Percentiles rank a stretch among this genome's conserved stretches.
These are phyloP conservation scores for Oplegnathus fasciatus DNA, from an alignment of 2,113 vertebrate species.

Conservation along the genomic window DNA sequence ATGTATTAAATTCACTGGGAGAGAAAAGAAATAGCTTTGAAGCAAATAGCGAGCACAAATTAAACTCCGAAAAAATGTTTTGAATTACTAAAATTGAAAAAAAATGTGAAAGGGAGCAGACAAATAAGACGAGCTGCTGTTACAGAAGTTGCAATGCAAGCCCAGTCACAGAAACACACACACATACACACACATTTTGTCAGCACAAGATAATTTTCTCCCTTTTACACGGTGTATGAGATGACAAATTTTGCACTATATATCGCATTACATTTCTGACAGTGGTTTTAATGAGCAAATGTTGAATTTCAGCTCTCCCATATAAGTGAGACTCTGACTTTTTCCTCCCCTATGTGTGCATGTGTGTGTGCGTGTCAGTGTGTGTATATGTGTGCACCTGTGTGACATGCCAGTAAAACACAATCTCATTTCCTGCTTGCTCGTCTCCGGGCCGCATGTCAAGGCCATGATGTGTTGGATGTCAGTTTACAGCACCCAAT, in stretches of 20 bases:
- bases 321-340: constrained; percentile 18
- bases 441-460: constrained; percentile 25
- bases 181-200: constrained; percentile 22
- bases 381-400: not conserved
- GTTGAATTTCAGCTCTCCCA: constrained; percentile 48
- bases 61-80: constrained; percentile 19
- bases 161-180: not conserved
- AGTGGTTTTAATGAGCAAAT: constrained; percentile 65
- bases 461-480: constrained; percentile 35
- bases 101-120: constrained; percentile 1
- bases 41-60: constrained; percentile 27
- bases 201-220: constrained; percentile 12
- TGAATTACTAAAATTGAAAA: constrained; percentile 31
- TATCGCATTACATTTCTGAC: constrained; percentile 57
- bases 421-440: constrained; percentile 53
- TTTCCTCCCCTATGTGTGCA: not conserved
- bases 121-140: constrained; percentile 29
- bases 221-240: constrained; percentile 9
- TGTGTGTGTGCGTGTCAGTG: not conserved
- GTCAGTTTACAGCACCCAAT: constrained; percentile 49
- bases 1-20: constrained; percentile 1
- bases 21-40: not conserved
- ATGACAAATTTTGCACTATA: constrained; percentile 29
- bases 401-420: constrained; percentile 44
- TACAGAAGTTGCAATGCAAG: not conserved